Conservation (phyloP, 2,888 invertebrate species). For the Acrocyrtus sp. region DNA sequence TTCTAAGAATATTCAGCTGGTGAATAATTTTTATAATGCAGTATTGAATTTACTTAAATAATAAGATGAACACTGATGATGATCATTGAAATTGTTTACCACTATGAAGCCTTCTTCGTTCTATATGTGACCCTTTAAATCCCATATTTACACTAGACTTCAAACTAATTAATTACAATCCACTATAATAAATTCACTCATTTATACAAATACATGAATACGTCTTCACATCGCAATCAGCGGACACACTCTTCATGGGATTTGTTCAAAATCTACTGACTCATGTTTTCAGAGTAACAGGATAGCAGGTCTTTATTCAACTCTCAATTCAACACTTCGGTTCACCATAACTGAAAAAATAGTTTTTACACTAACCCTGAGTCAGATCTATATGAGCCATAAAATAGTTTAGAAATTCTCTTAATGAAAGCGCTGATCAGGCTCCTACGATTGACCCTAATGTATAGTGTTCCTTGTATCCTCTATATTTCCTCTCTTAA, state of each 20-base stretch:
- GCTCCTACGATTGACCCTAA: constrained; percentile 39
- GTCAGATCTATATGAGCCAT: constrained; percentile 41
- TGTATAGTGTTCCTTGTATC: background rate
- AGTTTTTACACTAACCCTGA: constrained; percentile 24
- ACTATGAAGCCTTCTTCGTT: background rate
- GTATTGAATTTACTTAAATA: background rate
- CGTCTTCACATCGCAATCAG: too few relatives aligned
- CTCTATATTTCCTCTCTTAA: too few relatives aligned
- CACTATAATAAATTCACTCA: background rate
- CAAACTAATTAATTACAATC: background rate
- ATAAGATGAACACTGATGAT: background rate
- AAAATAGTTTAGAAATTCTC: constrained; percentile 16
- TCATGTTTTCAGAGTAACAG: too few relatives aligned
- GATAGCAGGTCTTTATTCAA: too few relatives aligned
- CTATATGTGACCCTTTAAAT: background rate
- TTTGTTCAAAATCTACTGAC: too few relatives aligned
- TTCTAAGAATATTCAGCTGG: background rate
- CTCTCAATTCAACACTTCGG: background rate
- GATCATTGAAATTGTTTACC: background rate
- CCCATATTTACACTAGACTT: background rate
- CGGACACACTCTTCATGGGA: background rate
- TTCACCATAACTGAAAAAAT: background rate
- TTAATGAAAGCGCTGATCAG: constrained; percentile 45
- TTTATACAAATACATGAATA: too few relatives aligned
- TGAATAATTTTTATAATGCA: background rate